Base-by-base conservation (phyloP, 2,888 invertebrate species). In the Notocelia uddmanniana region DNA sequence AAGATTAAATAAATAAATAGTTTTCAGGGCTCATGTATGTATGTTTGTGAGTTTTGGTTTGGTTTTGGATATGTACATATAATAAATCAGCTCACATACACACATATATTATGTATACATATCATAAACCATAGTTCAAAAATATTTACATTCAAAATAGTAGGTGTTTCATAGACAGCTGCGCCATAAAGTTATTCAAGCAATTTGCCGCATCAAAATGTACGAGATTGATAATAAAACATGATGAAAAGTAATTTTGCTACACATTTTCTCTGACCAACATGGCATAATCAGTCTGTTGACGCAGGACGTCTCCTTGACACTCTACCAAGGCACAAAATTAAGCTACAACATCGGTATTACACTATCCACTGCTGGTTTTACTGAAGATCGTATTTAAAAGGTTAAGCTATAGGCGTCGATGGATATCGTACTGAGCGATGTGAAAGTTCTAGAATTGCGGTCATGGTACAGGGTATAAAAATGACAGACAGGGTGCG, bases 401-500 rank as follows among this genome's bases (percentile, higher is more conserved):
- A 3, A 3, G n/a, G 19, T 41, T 9, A 18, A 55, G 50, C 18
- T 10, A 15, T 2, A 74, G 26, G 8, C 64, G 66, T 74, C 81
- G 78, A 79, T 83, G 82, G 73, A 80, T 63, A 19, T 0, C 10
- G 37, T 50, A 23, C 0, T 0, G 34, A 70, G 48, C 67, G 64
- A 69, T 64, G 55, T 3, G n/a, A 34, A 15, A 50, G 50, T 63
- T 57, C 10, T 23, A 11, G 0, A 37, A 15, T 11, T 9, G 11
- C 26, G n/a, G 68, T 31, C 62, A 68, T 77, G 63, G 75, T 79
- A 76, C 69, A 50, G 37, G 37, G 70, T 69, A 76, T 55, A 68
- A 78, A 81, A 83, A 86, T 85, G 79, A 77, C 79, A 81, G 80
- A 88, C 80, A 87, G 91, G 91, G 90, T 83, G 90, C 82, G 87